Percentiles rank a stretch among this genome's conserved stretches.
phyloP scores from a whole-genome alignment of 2,888 invertebrate genomes.

The Bedellia somnulentella region DNA sequence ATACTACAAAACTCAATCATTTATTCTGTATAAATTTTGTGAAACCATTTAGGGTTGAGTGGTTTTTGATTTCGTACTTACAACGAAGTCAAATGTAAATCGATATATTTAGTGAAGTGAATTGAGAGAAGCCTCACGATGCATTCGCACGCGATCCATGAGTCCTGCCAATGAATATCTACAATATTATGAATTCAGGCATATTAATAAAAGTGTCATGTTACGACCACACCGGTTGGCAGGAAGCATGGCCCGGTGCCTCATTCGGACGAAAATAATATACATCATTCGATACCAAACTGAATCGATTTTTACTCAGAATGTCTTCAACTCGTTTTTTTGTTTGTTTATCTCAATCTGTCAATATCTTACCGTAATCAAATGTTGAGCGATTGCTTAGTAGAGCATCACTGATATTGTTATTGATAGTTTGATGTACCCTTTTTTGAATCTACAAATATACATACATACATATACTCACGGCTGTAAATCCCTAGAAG shows the following conservation, averaged over 20 bases:
- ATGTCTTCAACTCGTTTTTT: constrained; percentile 30
- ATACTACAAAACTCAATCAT: no score
- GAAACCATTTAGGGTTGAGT: no score
- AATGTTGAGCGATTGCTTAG: no score
- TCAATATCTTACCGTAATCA: background rate
- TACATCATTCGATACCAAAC: no score
- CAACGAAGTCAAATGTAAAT: constrained; percentile 28
- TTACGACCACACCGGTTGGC: constrained; percentile 57
- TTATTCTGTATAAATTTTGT: no score
- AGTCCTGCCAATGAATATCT: constrained; percentile 41
- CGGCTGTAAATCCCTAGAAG: no score
- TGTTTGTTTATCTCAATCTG: constrained; percentile 21
- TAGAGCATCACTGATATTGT: no score
- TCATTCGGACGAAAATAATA: constrained; percentile 49
- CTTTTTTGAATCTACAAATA: no score
- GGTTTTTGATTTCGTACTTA: no score
- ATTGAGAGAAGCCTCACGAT: constrained; percentile 36
- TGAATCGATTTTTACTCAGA: constrained; percentile 20
- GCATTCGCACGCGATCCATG: constrained; percentile 49
- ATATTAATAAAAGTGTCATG: constrained; percentile 48
- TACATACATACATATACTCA: no score
- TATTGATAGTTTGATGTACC: no score
- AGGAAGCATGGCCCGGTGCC: constrained; percentile 53
- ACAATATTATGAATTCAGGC: constrained; percentile 57
- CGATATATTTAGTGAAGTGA: constrained; percentile 38